Evolutionary conservation across 2,888 invertebrate species (phyloP).

Genomic region (Sesia apiformis): DNA sequence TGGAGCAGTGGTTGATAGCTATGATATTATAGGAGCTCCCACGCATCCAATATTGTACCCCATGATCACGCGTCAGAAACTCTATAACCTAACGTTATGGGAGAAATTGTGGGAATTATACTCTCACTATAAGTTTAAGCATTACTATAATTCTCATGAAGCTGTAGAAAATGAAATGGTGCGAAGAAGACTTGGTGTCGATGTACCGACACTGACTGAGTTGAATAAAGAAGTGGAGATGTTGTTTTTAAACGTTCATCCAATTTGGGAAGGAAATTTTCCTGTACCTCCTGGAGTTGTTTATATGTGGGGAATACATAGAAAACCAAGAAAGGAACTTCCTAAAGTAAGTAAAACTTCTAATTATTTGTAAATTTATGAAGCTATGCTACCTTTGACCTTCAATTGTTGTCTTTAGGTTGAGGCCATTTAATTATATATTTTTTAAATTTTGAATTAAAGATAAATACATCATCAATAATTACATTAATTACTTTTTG

Average conservation of each 20-base stretch:
- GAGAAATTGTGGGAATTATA: slow-evolving; percentile 13
- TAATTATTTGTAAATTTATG: no score
- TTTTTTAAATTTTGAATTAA: no score
- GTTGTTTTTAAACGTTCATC: slow-evolving; percentile 46
- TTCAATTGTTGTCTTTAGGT: no score
- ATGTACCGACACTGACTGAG: slow-evolving; percentile 14
- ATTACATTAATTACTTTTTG: no score
- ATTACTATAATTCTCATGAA: background rate
- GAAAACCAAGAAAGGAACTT: slow-evolving; percentile 31
- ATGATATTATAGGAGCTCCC: slow-evolving; percentile 7
- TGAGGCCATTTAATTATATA: no score
- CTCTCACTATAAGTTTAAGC: background rate
- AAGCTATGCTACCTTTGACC: no score
- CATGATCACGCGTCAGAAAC: background rate
- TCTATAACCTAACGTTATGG: slow-evolving; percentile 6
- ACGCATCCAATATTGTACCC: slow-evolving; percentile 13
- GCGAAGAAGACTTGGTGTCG: slow-evolving; percentile 5
- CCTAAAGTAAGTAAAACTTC: slow-evolving; percentile 28
- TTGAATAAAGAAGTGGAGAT: slow-evolving; percentile 29
- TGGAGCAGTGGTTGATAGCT: slow-evolving; percentile 3
- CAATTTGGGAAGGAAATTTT: slow-evolving; percentile 30
- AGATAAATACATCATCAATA: no score
- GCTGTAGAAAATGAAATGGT: slow-evolving; percentile 1
- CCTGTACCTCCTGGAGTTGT: slow-evolving; percentile 44
- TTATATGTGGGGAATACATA: slow-evolving; percentile 45